Evolutionary conservation across 2,888 invertebrate genomes (phyloP).

Genomic region (Callyntrura guangdongensis): DNA sequence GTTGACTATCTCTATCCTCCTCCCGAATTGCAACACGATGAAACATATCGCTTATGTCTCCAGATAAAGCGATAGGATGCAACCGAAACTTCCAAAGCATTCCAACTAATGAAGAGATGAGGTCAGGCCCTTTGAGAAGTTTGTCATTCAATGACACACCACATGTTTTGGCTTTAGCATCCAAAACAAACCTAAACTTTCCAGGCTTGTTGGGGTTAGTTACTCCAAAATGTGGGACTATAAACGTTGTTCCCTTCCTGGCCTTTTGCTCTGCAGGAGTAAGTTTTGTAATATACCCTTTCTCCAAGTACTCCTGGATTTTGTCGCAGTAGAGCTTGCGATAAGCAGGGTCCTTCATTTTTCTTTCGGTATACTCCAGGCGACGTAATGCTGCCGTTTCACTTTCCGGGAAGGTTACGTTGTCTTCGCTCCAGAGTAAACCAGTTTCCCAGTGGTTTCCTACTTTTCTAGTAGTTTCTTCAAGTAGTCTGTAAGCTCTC

Average conservation of each 20-base stretch:
- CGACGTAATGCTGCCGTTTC: constrained; percentile 58
- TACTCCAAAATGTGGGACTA: constrained; percentile 38
- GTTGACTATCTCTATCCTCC: constrained; percentile 52
- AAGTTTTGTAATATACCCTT: constrained; percentile 43
- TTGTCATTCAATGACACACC: constrained; percentile 45
- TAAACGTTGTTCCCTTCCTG: too few relatives aligned
- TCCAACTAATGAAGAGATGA: constrained; percentile 4
- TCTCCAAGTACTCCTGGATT: constrained; percentile 15
- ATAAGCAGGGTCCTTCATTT: constrained; percentile 34
- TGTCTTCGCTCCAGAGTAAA: constrained; percentile 45
- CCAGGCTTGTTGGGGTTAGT: constrained; percentile 67
- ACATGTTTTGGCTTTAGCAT: constrained; percentile 40
- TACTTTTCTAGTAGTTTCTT: not conserved
- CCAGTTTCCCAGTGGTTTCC: constrained; percentile 40
- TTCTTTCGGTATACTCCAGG: constrained; percentile 39
- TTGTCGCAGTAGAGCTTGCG: not conserved
- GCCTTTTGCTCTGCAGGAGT: not conserved
- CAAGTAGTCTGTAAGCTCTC: constrained; percentile 5
- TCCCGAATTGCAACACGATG: constrained; percentile 25
- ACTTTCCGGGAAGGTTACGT: not conserved
- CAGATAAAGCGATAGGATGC: constrained; percentile 49
- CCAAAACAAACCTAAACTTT: constrained; percentile 75
- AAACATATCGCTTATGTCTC: constrained; percentile 79
- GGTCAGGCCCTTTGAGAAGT: constrained; percentile 62
- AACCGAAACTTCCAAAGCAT: constrained; percentile 54